Evolutionary conservation across 2,797 vertebrate species (phyloP).

Genomic region (Falco biarmicus): DNA sequence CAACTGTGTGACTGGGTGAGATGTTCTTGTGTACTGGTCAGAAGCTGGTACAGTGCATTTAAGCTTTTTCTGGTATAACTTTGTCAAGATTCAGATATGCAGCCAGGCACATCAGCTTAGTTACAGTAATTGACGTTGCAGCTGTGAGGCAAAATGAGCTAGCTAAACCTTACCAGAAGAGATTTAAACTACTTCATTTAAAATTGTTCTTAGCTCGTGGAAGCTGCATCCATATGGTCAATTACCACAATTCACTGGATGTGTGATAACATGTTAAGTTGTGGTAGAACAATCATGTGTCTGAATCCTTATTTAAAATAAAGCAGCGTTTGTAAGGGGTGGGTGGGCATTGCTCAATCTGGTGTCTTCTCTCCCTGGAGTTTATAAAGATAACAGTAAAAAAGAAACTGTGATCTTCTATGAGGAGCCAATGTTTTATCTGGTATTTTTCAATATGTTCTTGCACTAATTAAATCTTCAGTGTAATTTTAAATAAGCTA

Average conservation of each 20-base stretch:
- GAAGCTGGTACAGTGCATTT: conserved; percentile 27
- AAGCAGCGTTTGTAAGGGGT: neutral
- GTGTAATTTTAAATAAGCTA: conserved; percentile 33
- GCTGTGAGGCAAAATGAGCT: neutral
- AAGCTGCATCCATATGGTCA: conserved; percentile 3
- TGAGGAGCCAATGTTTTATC: conserved; percentile 29
- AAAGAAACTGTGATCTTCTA: neutral
- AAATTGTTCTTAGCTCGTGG: neutral
- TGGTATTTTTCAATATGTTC: conserved; percentile 24
- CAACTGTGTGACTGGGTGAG: conserved; percentile 16
- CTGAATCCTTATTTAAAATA: conserved; percentile 25
- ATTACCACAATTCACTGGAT: conserved; percentile 1
- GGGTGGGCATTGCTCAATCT: conserved; percentile 6
- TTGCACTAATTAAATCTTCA: conserved; percentile 31
- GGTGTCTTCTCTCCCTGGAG: conserved; percentile 12
- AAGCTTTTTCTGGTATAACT: neutral
- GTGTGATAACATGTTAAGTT: conserved; percentile 12
- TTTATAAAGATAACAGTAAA: neutral
- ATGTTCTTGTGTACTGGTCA: conserved; percentile 5
- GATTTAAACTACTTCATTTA: neutral
- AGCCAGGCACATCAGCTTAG: neutral
- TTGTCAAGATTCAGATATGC: neutral
- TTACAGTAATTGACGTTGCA: neutral
- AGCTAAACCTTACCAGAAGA: neutral
- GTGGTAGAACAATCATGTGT: conserved; percentile 53